phyloP scores from a whole-genome alignment of 2,797 vertebrate genomes.

The Prionace glauca region DNA sequence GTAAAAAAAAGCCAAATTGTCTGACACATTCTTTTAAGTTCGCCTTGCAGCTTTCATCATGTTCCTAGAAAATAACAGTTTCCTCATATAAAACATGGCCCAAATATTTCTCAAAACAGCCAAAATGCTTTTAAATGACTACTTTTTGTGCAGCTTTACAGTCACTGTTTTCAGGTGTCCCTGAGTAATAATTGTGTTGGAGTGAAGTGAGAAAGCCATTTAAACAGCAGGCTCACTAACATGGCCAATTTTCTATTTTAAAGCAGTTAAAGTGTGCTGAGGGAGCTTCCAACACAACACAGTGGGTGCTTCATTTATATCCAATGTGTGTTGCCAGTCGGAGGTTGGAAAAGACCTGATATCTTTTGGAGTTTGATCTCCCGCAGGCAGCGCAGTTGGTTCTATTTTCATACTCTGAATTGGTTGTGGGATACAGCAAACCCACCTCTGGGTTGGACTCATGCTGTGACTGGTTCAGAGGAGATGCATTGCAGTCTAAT shows the following conservation, averaged over 20 bases:
- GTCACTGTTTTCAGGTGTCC: background rate
- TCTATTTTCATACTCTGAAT: background rate
- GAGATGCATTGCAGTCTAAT: background rate
- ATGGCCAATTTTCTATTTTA: background rate
- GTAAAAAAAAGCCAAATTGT: background rate
- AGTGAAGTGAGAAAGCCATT: background rate
- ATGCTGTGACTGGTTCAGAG: background rate
- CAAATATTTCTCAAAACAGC: background rate
- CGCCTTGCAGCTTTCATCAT: background rate
- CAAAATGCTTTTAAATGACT: background rate
- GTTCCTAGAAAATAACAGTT: background rate
- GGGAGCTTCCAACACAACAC: background rate
- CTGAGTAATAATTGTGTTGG: background rate
- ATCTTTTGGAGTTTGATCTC: background rate
- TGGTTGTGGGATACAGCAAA: background rate
- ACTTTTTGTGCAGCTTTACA: background rate
- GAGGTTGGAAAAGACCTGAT: background rate
- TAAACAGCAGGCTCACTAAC: background rate
- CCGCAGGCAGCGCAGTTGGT: background rate
- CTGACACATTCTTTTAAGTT: background rate
- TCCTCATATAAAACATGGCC: background rate
- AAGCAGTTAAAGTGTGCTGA: background rate
- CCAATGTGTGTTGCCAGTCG: background rate
- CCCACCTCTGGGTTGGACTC: background rate
- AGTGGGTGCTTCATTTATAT: background rate